phyloP scores from a whole-genome alignment of 1,140 invertebrate genomes.

The Lamellibrachia luymesi region DNA sequence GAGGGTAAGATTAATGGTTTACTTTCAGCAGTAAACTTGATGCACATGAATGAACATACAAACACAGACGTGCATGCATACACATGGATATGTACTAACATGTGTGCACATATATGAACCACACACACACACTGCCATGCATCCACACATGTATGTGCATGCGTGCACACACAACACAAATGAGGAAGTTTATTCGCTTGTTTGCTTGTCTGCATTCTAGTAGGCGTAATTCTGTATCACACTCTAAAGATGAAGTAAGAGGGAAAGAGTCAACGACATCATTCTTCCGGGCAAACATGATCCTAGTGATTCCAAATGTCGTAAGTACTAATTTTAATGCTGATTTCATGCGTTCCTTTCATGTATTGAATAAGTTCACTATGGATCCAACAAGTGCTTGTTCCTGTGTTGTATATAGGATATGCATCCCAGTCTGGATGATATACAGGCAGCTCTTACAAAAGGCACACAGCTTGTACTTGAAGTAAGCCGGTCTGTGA shows the following conservation, averaged over 20 bases:
- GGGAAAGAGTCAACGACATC: not conserved
- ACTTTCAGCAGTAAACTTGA: not conserved
- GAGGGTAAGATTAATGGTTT: conserved; percentile 16
- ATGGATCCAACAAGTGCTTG: not conserved
- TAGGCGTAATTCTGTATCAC: not conserved
- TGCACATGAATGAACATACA: not conserved
- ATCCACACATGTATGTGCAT: not conserved
- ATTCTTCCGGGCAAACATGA: conserved; percentile 1
- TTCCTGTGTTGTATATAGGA: conserved; percentile 37
- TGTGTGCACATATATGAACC: not conserved
- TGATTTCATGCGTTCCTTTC: conserved; percentile 8
- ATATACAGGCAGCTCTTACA: conserved; percentile 83
- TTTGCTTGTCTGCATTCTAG: not conserved
- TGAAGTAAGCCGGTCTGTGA: conserved; percentile 9
- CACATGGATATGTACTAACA: not conserved
- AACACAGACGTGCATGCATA: not conserved
- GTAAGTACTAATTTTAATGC: not conserved
- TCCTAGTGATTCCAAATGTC: not conserved
- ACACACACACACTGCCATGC: conserved; percentile 51
- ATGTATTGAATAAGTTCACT: conserved; percentile 15
- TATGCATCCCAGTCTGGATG: conserved; percentile 82
- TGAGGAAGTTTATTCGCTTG: not conserved
- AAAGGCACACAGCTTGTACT: conserved; percentile 66
- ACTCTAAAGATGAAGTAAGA: not conserved
- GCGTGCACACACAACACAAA: not conserved